Evolutionary conservation across 2,888 invertebrate genomes (phyloP).

Genomic region (Nomada goodeniana): DNA sequence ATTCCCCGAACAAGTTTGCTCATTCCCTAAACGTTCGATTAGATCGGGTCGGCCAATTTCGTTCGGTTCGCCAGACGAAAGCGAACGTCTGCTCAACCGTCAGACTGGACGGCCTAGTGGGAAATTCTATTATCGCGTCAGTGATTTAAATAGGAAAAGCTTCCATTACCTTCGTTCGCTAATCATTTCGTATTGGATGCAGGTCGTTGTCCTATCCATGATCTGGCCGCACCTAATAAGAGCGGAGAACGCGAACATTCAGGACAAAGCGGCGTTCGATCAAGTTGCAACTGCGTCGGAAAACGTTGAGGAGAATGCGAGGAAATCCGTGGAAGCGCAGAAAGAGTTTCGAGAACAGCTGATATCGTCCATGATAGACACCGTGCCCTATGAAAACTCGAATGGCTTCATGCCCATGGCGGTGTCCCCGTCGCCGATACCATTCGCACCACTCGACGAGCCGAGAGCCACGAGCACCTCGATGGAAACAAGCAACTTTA

Average conservation of each 20-base stretch:
- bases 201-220: constrained; percentile 79
- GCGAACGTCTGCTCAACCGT: too few relatives aligned
- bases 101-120: too few relatives aligned
- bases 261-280: constrained; percentile 71
- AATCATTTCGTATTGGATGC: constrained; percentile 52
- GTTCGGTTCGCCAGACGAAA: too few relatives aligned
- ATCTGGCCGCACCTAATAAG: constrained; percentile 75
- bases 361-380: constrained; percentile 44
- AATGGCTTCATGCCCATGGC: constrained; percentile 80
- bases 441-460: neutral
- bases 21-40: too few relatives aligned
- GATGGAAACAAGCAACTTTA: neutral
- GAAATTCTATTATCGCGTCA: too few relatives aligned
- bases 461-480: neutral
- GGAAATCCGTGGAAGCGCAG: constrained; percentile 8
- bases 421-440: constrained; percentile 26
- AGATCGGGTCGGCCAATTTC: too few relatives aligned
- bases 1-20: neutral
- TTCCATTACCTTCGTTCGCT: neutral
- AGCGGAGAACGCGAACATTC: constrained; percentile 58
- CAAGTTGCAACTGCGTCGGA: constrained; percentile 79
- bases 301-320: constrained; percentile 47
- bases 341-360: constrained; percentile 36
- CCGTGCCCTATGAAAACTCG: constrained; percentile 77
- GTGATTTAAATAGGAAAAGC: too few relatives aligned